Base-by-base conservation (phyloP, 2,797 vertebrate species). In the Alosa sapidissima region DNA sequence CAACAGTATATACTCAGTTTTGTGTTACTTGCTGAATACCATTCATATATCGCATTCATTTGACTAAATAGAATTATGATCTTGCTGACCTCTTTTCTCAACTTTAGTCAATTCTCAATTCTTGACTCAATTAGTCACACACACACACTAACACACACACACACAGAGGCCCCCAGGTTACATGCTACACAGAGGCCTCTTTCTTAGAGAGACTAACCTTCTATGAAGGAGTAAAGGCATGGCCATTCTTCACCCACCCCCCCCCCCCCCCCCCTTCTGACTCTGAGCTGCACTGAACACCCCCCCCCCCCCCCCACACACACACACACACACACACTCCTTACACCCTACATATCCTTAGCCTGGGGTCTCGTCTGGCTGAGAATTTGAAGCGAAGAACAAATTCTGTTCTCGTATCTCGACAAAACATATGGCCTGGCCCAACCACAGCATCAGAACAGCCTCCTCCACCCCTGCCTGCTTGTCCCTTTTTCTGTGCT, bases 361-460 rank as follows among this genome's bases (percentile, higher is more conserved):
- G 85, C 87, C 88, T 85, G 54, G 83, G 88, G 89, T 91, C 85
- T 85, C 86, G 82, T 89, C 87, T 88, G 86, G 75, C 84, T 84
- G 83, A 49, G 89, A 87, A 88, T 86, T 85, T 83, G 72, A 60
- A 86, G 81, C 78, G 72, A 51, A 86, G 85, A 87, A 83, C 81
- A 88, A 86, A 87, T 82, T 81, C 19, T 68, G 52, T 52, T 81
- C 41, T 88, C 84, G 86, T 91, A 90, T 90, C 90, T 90, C 84
- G 82, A 83, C 75, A 83, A 89, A 87, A 87, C 91, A 91, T 88
- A 91, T 90, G 90, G 87, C 86, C 81, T n/a, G 16, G 81, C 82
- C 85, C 85, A 47, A 78, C 36, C 72, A 21, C 81, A 47, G 84
- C 85, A 65, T 84, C 75, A 24, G 83, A 82, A 84, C 83, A 84